Evolutionary conservation across 2,113 vertebrate species (phyloP).

Genomic region (Capricornis sumatraensis): DNA sequence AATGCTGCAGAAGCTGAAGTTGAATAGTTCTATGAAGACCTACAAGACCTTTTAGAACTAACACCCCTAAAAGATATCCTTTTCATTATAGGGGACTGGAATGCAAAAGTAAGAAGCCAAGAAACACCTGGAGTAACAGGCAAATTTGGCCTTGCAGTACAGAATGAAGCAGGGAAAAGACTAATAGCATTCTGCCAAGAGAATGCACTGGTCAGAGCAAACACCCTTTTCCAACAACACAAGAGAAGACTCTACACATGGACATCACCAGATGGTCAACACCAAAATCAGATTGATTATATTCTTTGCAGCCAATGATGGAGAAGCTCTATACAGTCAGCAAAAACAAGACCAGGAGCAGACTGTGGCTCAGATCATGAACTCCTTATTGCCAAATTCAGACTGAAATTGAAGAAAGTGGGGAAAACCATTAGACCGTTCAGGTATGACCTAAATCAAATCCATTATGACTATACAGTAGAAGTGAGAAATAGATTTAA

Average conservation of each 20-base stretch:
- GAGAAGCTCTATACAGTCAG: not conserved
- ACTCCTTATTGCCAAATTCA: not conserved
- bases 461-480: not conserved
- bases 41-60: not conserved
- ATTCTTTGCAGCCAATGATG: not conserved
- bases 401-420: not conserved
- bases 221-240: not conserved
- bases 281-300: not conserved
- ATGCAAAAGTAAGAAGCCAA: not conserved
- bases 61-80: not conserved
- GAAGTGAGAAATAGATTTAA: not conserved
- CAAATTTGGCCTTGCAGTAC: not conserved
- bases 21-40: not conserved
- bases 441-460: not conserved
- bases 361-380: not conserved
- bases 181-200: not conserved
- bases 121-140: not conserved
- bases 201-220: not conserved
- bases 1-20: not conserved
- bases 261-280: not conserved
- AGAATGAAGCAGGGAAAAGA: not conserved
- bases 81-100: not conserved
- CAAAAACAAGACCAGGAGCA: not conserved
- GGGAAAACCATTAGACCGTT: not conserved
- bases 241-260: not conserved